Evolutionary conservation across 2,888 invertebrate species (phyloP), one percentile per base, ranked within the genome.

Genomic region (Dendrolimus houi): DNA sequence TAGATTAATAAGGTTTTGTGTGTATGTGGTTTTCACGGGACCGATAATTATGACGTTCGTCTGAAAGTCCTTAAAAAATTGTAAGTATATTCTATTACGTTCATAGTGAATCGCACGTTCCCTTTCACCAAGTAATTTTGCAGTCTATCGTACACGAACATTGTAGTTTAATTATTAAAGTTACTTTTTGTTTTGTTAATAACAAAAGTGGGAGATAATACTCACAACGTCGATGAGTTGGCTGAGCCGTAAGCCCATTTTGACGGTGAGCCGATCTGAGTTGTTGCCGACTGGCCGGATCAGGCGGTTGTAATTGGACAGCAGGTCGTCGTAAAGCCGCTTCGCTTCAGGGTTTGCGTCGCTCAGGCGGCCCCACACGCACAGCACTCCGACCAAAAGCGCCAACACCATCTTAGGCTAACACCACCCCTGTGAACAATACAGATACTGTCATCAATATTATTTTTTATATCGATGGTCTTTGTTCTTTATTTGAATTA

Each of bases 211-310:
- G 14, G 57, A 6, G 12, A 52, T 40, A 40, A 56, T 90, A 95
- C 95, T 96, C 83, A 97, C 97, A 92, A 97, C 96, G 92, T 97
- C 97, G 85, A 97, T 97, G 81, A 97, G 94, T 90, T 97, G 96
- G 80, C 96, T 96, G 70, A 97, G 93, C 83, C 94, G 92, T 71
- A 98, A 94, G 67, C 98, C 98, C 95, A 98, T 96, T 92, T 97
- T 97, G 87, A 98, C 98, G 76, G 96, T 97, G 83, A 98, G 94
- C 71, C 97, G 95, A 91, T 98, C 97, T 68, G 96, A 96, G 92
- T 97, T 97, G 92, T 97, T 97, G 76, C 97, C 96, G 71, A 98
- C 98, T 65, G 98, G 98, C 80, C 98, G 93, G 81, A 98, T 97
- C 83, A 98, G 94, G 77, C 97, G 95, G 92, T 98, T 98, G 93